These are phyloP conservation scores for Pungitius pungitius DNA, from an alignment of 2,113 vertebrate species.

Conservation along the genomic window DNA sequence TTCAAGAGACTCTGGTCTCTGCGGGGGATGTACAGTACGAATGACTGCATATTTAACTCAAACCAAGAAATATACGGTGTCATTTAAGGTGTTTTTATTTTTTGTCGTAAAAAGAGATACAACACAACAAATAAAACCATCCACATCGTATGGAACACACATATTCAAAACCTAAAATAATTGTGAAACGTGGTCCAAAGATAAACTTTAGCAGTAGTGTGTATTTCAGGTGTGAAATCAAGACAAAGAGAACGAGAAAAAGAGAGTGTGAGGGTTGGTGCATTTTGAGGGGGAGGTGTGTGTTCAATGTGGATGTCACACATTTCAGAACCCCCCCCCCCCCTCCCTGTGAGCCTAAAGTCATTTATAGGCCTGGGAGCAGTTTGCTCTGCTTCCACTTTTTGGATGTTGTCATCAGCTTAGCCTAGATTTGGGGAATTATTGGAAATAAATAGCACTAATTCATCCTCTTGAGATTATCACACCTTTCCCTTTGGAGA, in stretches of 20 bases:
- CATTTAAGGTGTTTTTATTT: not conserved
- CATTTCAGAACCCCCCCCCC: conserved; percentile 16
- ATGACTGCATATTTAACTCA: not conserved
- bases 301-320: conserved; percentile 28
- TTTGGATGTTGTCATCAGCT: conserved; percentile 58
- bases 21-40: no score
- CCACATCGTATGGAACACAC: not conserved
- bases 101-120: not conserved
- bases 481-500: conserved; percentile 47
- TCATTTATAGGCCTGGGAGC: conserved; percentile 40
- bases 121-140: not conserved
- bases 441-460: conserved; percentile 47
- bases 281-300: conserved; percentile 37
- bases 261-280: not conserved
- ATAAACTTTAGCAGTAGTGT: not conserved
- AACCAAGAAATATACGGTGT: not conserved
- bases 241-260: not conserved
- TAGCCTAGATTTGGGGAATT: conserved; percentile 45
- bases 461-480: conserved; percentile 52
- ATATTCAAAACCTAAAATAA: not conserved
- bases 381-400: conserved; percentile 32
- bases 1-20: not conserved
- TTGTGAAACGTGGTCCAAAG: not conserved
- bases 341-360: conserved; percentile 18
- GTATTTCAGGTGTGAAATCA: conserved; percentile 5